A percentile compares a stretch with the other conserved stretches of the same genome.
Conservation (phyloP, 2,888 invertebrate genomes). For the Ochropleura plecta region DNA sequence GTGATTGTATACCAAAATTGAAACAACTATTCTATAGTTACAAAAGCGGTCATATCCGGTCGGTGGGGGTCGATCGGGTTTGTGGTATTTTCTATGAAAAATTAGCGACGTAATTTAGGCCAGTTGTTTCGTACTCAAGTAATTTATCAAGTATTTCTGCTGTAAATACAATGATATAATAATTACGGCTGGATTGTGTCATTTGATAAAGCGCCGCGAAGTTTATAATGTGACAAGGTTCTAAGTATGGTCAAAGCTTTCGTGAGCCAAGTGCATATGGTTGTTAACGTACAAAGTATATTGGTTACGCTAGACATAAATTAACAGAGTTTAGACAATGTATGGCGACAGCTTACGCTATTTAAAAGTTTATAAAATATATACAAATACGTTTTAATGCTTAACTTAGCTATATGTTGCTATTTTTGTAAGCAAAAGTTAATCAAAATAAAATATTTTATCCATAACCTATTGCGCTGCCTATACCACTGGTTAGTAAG, state of each 20-base stretch:
- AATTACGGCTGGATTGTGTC: not conserved
- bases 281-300: conserved; percentile 58
- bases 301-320: conserved; percentile 34
- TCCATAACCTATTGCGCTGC: conserved; percentile 16
- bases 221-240: not conserved
- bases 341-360: conserved; percentile 30
- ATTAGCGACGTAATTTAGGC: not conserved
- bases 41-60: too few relatives aligned
- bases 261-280: not conserved
- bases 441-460: conserved; percentile 37
- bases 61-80: too few relatives aligned
- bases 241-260: conserved; percentile 7
- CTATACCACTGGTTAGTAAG: conserved; percentile 34
- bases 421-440: conserved; percentile 50
- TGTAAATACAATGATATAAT: not conserved
- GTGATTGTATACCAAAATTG: too few relatives aligned
- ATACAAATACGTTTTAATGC: not conserved
- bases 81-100: not conserved
- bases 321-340: conserved; percentile 25
- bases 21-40: too few relatives aligned
- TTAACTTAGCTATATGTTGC: conserved; percentile 41
- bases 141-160: not conserved
- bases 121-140: not conserved
- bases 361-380: conserved; percentile 17
- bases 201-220: too few relatives aligned